These are phyloP conservation scores for Tenthredo mesomela DNA, from an alignment of 2,888 invertebrate species.

Conservation along the genomic window DNA sequence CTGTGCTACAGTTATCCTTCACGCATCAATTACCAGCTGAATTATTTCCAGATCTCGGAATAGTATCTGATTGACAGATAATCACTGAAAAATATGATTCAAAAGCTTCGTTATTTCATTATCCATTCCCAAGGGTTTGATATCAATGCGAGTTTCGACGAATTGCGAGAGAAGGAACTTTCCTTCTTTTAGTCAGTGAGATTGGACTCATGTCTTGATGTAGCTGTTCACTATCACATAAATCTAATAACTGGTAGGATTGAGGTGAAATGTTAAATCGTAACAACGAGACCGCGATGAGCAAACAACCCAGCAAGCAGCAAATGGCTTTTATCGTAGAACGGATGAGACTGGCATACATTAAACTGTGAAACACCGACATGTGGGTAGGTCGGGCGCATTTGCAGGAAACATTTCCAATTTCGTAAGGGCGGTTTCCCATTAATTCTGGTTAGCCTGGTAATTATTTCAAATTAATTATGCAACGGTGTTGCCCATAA, in stretches of 20 bases:
- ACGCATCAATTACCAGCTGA: neutral
- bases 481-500: slow-evolving; percentile 59
- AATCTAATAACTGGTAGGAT: neutral
- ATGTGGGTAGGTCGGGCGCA: slow-evolving; percentile 40
- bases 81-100: no score
- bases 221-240: neutral
- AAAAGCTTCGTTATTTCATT: neutral
- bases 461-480: slow-evolving; percentile 70
- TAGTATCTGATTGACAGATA: neutral
- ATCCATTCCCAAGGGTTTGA: neutral
- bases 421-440: slow-evolving; percentile 58
- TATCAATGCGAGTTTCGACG: neutral
- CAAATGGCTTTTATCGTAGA: slow-evolving; percentile 47
- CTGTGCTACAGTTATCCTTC: no score
- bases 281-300: neutral
- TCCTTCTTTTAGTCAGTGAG: neutral
- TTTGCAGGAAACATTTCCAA: slow-evolving; percentile 60
- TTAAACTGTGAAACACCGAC: slow-evolving; percentile 47
- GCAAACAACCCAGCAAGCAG: slow-evolving; percentile 32
- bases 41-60: neutral
- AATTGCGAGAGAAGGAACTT: neutral
- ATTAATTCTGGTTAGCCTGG: slow-evolving; percentile 66
- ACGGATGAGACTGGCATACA: slow-evolving; percentile 47
- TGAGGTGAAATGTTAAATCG: slow-evolving; percentile 28
- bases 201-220: neutral